Conservation (phyloP, 2,113 vertebrate species). For the Pachycephala philippinensis region DNA sequence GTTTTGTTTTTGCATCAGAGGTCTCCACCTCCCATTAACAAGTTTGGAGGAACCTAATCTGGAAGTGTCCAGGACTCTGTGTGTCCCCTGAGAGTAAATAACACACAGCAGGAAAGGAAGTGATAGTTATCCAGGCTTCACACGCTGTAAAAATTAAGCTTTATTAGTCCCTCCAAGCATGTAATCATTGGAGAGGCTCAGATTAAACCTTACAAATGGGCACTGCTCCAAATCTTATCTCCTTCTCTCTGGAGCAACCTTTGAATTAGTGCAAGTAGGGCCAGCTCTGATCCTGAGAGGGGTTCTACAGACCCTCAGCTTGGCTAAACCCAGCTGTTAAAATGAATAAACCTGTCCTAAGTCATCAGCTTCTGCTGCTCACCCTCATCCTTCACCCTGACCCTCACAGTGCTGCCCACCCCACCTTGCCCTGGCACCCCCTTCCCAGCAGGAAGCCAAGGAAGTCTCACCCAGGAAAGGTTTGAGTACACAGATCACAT, state of each 20-base stretch:
- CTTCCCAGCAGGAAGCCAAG: background rate
- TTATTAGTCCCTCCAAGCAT: background rate
- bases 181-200: background rate
- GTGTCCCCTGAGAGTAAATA: background rate
- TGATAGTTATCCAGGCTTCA: background rate
- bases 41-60: background rate
- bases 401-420: background rate
- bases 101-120: background rate
- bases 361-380: background rate
- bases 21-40: background rate
- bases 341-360: background rate
- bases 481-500: background rate
- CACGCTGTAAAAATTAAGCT: background rate
- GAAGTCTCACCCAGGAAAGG: background rate
- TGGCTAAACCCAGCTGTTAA: background rate
- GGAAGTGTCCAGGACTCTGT: background rate
- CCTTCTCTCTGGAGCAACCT: background rate
- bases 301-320: background rate
- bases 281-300: background rate
- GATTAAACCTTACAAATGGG: background rate
- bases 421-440: background rate
- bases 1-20: background rate
- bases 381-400: background rate
- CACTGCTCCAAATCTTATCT: conserved; percentile 28
- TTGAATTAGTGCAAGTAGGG: background rate